Evolutionary conservation across 2,888 invertebrate species (phyloP).

Genomic region (Drosophila phalerata): DNA sequence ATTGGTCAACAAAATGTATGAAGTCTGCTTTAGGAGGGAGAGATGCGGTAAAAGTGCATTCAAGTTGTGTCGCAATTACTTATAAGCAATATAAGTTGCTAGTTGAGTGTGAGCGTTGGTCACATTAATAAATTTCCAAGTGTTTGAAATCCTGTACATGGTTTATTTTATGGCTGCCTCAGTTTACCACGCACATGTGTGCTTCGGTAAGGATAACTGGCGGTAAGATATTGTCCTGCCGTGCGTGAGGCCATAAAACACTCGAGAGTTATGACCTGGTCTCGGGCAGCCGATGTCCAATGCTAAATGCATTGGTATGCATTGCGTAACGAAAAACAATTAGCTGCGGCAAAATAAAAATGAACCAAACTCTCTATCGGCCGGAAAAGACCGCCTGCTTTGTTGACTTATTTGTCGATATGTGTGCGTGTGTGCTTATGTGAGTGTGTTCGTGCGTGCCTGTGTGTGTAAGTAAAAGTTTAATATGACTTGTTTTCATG

Average conservation of each 20-base stretch:
- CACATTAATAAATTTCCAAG: constrained; percentile 76
- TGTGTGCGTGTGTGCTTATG: constrained; percentile 22
- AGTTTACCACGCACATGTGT: constrained; percentile 64
- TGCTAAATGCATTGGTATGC: constrained; percentile 78
- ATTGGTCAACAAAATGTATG: constrained; percentile 49
- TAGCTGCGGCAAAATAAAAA: constrained; percentile 76
- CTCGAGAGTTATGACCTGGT: constrained; percentile 70
- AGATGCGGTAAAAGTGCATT: constrained; percentile 50
- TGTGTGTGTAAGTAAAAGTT: constrained; percentile 52
- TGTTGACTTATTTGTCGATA: constrained; percentile 26
- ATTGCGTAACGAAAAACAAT: constrained; percentile 79
- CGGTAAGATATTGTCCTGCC: constrained; percentile 74
- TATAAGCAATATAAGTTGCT: constrained; percentile 18
- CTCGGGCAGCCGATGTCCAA: constrained; percentile 40
- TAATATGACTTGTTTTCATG: constrained; percentile 65
- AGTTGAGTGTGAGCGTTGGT: constrained; percentile 4
- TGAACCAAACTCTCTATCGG: constrained; percentile 23
- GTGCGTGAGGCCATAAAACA: constrained; percentile 78
- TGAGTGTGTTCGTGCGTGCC: constrained; percentile 19
- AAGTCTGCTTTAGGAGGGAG: constrained; percentile 18
- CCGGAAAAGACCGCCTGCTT: constrained; percentile 38
- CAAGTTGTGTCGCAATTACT: constrained; percentile 34
- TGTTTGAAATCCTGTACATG: constrained; percentile 60
- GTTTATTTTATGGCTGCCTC: constrained; percentile 67
- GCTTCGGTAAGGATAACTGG: constrained; percentile 50